phyloP scores from a whole-genome alignment of 2,113 vertebrate species.

The Lipotes vexillifer region DNA sequence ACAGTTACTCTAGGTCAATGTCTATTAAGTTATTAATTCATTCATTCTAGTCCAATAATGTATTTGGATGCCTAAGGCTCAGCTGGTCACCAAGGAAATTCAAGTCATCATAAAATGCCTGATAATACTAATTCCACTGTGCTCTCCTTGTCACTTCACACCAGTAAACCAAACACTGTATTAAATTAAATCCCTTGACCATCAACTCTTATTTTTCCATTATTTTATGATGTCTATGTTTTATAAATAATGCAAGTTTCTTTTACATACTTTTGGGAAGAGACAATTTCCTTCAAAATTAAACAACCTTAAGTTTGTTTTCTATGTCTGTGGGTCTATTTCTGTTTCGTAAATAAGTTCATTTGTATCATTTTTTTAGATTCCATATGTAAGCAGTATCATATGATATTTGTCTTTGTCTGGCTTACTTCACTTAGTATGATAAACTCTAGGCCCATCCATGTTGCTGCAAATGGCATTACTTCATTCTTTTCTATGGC shows the following conservation, averaged over 20 bases:
- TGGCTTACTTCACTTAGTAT: too few species aligned
- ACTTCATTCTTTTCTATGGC: too few species aligned
- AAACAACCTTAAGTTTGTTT: background rate
- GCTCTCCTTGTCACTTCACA: background rate
- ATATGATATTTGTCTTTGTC: too few species aligned
- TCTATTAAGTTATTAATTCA: slow-evolving; percentile 24
- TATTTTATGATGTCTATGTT: background rate
- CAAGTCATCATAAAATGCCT: slow-evolving; percentile 20
- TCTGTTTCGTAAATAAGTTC: too few species aligned
- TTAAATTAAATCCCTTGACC: background rate
- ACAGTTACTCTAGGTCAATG: background rate
- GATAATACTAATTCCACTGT: background rate
- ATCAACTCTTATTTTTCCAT: background rate
- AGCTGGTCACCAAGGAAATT: slow-evolving; percentile 39
- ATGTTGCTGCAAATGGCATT: too few species aligned
- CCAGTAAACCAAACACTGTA: background rate
- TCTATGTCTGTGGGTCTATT: too few species aligned
- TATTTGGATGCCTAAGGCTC: slow-evolving; percentile 29
- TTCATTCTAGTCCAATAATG: slow-evolving; percentile 20
- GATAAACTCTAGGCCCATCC: too few species aligned
- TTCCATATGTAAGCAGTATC: too few species aligned
- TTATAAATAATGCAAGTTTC: background rate
- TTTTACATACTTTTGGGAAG: background rate
- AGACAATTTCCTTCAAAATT: background rate
- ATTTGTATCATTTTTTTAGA: too few species aligned